Base-by-base conservation (phyloP, 2,797 vertebrate genomes). In the Sebastes taczanowskii region DNA sequence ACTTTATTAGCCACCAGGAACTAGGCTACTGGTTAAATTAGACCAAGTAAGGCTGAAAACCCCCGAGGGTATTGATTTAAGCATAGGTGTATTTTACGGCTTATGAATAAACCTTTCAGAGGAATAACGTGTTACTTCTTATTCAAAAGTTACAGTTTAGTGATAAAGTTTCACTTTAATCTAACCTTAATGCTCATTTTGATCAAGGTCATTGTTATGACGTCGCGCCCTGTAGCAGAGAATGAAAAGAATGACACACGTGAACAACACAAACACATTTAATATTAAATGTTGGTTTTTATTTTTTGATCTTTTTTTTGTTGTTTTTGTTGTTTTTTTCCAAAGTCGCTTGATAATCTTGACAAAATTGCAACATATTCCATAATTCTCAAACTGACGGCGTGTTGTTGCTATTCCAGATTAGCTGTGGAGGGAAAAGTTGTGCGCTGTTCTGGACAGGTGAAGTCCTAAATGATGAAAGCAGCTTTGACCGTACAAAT, bases 241-340 rank as follows among this genome's bases (percentile, higher is more conserved):
- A 71, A 65, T 8, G 6, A 77, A 77, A 83, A 75, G 2, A 85
- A 72, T 38, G 23, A 86, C 74, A 83, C 77, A 83, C 8, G 10
- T 35, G 22, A 86, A 78, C 61, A 79, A 82, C 71, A 84, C 77
- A 92, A 68, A 88, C 71, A 88, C 84, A 77, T 84, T 82, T 76
- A 63, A 80, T 83, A 95, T 95, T 95, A 95, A 95, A 95, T 95
- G 94, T 95, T 92, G 91, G 80, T 34, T 94, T 95, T 95, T 95
- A 93, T 94, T 94, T 92, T 82, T 88, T 70, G 13, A 84, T 83
- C 71, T 85, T 77, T 86, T 89, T 92, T 35, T 35, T 87, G 89
- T 88, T 93, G 74, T 84, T 71, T 87, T 76, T 55, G 22, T 64
- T 49, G 4, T 58, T 72, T 82, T 78, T 85, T 90, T 87, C 62